Percentiles rank a stretch among this genome's conserved stretches.
These are phyloP conservation scores for Thymelicus lineola DNA, from an alignment of 2,888 invertebrate genomes.

Conservation along the genomic window DNA sequence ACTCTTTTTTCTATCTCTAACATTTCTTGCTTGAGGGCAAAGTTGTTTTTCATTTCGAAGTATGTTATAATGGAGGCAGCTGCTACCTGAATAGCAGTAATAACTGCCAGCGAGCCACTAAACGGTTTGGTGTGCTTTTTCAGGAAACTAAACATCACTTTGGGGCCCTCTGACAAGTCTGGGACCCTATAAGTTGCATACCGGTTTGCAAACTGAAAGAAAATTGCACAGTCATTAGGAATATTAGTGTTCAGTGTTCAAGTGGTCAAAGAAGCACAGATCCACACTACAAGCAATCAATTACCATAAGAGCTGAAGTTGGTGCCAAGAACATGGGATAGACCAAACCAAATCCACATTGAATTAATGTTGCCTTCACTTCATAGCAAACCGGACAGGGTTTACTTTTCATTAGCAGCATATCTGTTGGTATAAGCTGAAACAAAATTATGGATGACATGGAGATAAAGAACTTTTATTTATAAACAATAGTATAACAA, in stretches of 20 bases:
- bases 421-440: slow-evolving; percentile 82
- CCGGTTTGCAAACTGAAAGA: slow-evolving; percentile 85
- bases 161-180: slow-evolving; percentile 83
- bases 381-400: slow-evolving; percentile 88
- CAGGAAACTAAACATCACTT: slow-evolving; percentile 81
- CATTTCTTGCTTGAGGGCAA: slow-evolving; percentile 68
- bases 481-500: no score
- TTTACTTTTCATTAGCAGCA: slow-evolving; percentile 83
- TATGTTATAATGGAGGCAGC: slow-evolving; percentile 86
- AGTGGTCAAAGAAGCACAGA: no score
- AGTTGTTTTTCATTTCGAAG: slow-evolving; percentile 83
- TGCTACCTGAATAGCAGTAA: slow-evolving; percentile 81
- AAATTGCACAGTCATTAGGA: neutral
- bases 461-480: no score
- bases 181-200: slow-evolving; percentile 87
- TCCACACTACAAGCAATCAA: neutral
- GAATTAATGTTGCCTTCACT: slow-evolving; percentile 83
- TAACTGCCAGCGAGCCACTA: slow-evolving; percentile 70
- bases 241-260: slow-evolving; percentile 15
- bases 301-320: slow-evolving; percentile 85
- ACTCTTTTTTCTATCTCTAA: slow-evolving; percentile 64
- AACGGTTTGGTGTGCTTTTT: slow-evolving; percentile 83
- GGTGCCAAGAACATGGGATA: slow-evolving; percentile 88
- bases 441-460: slow-evolving; percentile 41
- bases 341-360: slow-evolving; percentile 78